Percentiles rank a stretch among this genome's conserved stretches.
Conservation (phyloP, 2,797 vertebrate species). For the Halcyon smyrnensis region DNA sequence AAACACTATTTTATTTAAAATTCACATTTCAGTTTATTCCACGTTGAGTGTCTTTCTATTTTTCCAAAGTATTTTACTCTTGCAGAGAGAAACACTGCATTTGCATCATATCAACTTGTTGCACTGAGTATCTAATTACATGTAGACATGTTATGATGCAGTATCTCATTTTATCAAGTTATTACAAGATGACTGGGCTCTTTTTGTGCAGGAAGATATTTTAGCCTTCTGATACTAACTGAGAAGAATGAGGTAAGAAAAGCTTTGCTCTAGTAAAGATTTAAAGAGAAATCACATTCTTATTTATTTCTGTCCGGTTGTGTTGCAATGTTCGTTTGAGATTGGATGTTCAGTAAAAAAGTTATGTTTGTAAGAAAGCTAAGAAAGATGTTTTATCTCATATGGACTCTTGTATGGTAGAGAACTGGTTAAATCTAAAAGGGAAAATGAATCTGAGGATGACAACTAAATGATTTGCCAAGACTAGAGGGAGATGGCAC, state of each 20-base stretch:
- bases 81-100: not conserved
- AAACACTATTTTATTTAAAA: not conserved
- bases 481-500: not conserved
- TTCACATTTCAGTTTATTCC: not conserved
- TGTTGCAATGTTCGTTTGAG: not conserved
- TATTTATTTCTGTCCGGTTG: not conserved
- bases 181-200: not conserved
- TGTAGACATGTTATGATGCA: not conserved
- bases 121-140: not conserved
- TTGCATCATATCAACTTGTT: not conserved
- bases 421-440: not conserved
- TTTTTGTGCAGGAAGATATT: not conserved
- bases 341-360: not conserved
- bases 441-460: not conserved
- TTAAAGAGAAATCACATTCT: not conserved
- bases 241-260: not conserved
- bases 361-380: not conserved
- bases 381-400: not conserved
- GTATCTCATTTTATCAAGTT: not conserved
- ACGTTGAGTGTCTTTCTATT: not conserved
- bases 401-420: not conserved
- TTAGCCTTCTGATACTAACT: not conserved
- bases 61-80: not conserved
- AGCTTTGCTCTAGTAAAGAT: not conserved
- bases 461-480: not conserved